phyloP scores from a whole-genome alignment of 2,113 vertebrate genomes.

The Anolis carolinensis region DNA sequence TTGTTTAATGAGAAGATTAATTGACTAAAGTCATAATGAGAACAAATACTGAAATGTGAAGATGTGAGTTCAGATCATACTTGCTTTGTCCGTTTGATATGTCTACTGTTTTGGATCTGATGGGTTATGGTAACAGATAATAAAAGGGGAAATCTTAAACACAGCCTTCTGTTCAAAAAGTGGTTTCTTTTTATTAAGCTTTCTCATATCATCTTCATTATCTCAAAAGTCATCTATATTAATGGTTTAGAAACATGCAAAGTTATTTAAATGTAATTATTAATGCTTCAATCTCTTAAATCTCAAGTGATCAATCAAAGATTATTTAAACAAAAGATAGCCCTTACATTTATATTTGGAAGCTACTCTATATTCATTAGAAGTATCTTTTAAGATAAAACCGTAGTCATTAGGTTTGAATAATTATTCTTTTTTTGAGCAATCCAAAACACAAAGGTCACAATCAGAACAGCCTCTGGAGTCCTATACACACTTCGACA shows the following conservation, averaged over 20 bases:
- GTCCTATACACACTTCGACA: neutral
- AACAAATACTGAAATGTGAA: neutral
- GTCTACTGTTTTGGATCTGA: neutral
- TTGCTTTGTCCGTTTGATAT: neutral
- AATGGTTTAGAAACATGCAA: neutral
- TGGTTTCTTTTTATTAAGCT: neutral
- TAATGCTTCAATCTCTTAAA: slow-evolving; percentile 1
- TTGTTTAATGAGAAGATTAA: neutral
- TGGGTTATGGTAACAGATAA: neutral
- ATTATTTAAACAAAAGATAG: slow-evolving; percentile 23
- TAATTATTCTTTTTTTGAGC: neutral
- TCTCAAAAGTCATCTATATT: slow-evolving; percentile 3
- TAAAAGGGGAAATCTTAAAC: neutral
- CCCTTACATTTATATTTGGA: slow-evolving; percentile 9
- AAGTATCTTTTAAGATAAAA: neutral
- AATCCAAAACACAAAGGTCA: neutral
- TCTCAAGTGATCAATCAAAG: neutral
- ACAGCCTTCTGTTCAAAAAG: neutral
- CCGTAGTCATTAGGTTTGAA: neutral
- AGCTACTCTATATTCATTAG: slow-evolving; percentile 3
- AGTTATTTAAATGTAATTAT: slow-evolving; percentile 17
- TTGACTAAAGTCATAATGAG: neutral
- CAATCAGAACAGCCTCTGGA: neutral
- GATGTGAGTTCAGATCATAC: neutral
- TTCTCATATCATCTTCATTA: neutral